Evolutionary conservation across 2,888 invertebrate species (phyloP), one percentile per base, ranked within the genome.

Genomic region (Hoplodrina ambigua): DNA sequence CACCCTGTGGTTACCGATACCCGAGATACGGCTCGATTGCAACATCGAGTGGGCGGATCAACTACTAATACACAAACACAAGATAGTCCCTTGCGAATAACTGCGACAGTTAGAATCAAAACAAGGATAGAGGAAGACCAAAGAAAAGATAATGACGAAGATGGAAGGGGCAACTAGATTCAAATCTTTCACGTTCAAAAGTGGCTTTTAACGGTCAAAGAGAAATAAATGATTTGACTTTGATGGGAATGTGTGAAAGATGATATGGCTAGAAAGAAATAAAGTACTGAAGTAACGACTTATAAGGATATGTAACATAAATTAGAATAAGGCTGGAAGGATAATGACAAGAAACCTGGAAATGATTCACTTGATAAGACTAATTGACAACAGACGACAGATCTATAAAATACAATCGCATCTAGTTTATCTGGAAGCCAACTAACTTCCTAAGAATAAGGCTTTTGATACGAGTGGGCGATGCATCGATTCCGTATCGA

Each of bases 1-100:
- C 65, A 75, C 81, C 63, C 66, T 71, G 78, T 73, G 78, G 78
- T 72, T 80, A 72, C 72, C 58, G 72, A 78, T 72, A 77, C 44
- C 60, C 49, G 57, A 81, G 72, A 67, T 80, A 75, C 60, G 50
- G 33, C 33, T 59, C 76, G 68, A 68, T 76, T 82, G 58, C 77
- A 59, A 76, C 58, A 81, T 56, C 52, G 72, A 44, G 64, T 69
- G 55, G 61, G 58, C 58, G 62, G 46, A 44, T 44, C 46, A 30
- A 57, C 52, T 17, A 62, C 19, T 60, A 17, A 46, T 17, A 46
- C 46, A 46, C 46, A 46, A 46, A 46, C 46, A 46, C 25, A 30
- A n/a, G 20, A 33, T 41, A 10, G 41, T 55, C 13, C 19, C 17
- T 54, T 71, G 65, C 58, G 25, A 69, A 69, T 69, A 20, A 25